These are phyloP conservation scores for Temnothorax nylanderi DNA, from an alignment of 1,140 invertebrate genomes.

Conservation along the genomic window DNA sequence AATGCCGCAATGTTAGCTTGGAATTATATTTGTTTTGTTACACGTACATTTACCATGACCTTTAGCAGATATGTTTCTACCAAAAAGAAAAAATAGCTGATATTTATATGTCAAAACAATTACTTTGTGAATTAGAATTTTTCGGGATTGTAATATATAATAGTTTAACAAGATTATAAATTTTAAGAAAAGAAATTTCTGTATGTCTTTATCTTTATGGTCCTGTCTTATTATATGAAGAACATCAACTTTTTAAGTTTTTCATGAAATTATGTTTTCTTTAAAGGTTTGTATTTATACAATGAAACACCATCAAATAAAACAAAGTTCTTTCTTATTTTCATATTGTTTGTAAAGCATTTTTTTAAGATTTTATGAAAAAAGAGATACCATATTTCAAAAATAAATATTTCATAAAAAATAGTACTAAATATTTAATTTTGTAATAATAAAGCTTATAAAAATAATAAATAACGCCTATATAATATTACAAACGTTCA, in stretches of 20 bases:
- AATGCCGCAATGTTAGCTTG: conserved; percentile 78
- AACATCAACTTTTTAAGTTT: neutral
- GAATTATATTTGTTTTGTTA: conserved; percentile 83
- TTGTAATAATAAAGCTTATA: neutral
- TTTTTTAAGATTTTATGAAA: neutral
- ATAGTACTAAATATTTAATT: neutral
- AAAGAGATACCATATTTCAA: too few relatives aligned
- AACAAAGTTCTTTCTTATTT: neutral
- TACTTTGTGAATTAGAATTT: neutral
- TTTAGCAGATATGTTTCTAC: conserved; percentile 67
- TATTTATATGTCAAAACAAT: neutral
- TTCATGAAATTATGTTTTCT: neutral
- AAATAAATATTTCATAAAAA: neutral
- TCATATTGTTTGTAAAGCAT: neutral
- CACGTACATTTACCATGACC: conserved; percentile 57
- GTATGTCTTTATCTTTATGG: neutral
- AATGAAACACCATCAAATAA: neutral
- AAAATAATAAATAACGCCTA: neutral
- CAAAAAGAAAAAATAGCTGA: conserved; percentile 19
- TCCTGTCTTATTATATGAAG: neutral
- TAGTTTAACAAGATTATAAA: neutral
- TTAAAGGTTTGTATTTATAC: neutral
- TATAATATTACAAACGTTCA: neutral
- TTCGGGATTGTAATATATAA: neutral
- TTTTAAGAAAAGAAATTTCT: neutral